Conservation (phyloP, 2,113 vertebrate genomes). For the Chauna torquata region DNA sequence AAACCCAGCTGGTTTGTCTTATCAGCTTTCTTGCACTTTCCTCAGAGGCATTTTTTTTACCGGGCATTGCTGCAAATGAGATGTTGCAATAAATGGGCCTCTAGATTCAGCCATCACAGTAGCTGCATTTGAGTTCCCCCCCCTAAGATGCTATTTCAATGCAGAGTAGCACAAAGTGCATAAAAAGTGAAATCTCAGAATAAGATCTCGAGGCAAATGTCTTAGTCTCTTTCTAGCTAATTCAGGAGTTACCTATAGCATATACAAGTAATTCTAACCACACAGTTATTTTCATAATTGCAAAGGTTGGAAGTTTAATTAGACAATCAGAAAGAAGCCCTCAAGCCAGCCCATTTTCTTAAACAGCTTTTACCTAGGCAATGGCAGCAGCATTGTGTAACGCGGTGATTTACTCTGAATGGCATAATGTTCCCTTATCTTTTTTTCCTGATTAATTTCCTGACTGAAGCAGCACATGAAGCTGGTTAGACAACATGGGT, state of each 20-base stretch:
- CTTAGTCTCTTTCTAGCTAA: conserved; percentile 39
- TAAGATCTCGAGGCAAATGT: conserved; percentile 28
- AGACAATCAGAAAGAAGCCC: conserved; percentile 70
- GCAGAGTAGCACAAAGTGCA: not conserved
- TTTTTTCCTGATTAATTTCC: conserved; percentile 70
- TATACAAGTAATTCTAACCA: conserved; percentile 57
- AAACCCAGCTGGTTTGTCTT: not conserved
- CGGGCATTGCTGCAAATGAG: not conserved
- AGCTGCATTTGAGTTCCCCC: not conserved
- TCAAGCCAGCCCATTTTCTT: conserved; percentile 70
- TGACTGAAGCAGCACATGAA: conserved; percentile 65
- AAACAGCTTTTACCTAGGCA: conserved; percentile 64
- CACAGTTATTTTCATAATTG: conserved; percentile 70
- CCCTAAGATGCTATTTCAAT: not conserved
- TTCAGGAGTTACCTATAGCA: conserved; percentile 53
- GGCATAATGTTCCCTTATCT: conserved; percentile 69
- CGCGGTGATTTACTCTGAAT: conserved; percentile 52
- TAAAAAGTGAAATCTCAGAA: not conserved
- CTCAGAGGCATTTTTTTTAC: not conserved
- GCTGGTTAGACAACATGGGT: conserved; percentile 68
- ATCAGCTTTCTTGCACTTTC: not conserved
- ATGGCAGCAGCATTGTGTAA: conserved; percentile 67
- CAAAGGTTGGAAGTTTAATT: conserved; percentile 73
- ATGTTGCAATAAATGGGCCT: not conserved
- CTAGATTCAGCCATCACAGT: not conserved